Percentiles rank a stretch among this genome's conserved stretches.
Evolutionary conservation across 2,113 vertebrate genomes (phyloP).

Genomic region (Speoplatyrhinus poulsoni): DNA sequence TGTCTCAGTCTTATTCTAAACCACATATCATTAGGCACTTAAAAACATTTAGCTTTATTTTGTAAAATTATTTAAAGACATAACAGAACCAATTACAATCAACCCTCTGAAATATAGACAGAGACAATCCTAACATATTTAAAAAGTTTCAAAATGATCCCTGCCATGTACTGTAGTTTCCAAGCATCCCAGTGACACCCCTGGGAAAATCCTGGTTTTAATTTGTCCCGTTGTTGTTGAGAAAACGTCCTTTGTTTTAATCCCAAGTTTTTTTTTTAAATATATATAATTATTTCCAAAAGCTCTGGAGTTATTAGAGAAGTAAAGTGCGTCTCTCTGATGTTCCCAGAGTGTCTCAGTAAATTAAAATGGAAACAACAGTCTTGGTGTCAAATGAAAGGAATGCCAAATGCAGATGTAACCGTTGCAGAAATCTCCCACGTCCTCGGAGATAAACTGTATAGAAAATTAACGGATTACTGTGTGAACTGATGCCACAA

Average conservation of each 20-base stretch:
- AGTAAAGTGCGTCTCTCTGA: constrained; percentile 59
- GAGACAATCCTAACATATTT: constrained; percentile 34
- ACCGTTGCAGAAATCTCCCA: constrained; percentile 24
- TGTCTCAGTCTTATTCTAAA: too few species aligned
- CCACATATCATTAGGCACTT: constrained; percentile 15
- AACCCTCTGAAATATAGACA: constrained; percentile 40
- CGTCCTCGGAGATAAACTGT: constrained; percentile 23
- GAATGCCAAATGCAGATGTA: constrained; percentile 63
- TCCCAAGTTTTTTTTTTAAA: constrained; percentile 57
- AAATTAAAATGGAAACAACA: constrained; percentile 66
- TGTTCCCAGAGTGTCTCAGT: constrained; percentile 64
- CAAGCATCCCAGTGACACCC: constrained; percentile 50
- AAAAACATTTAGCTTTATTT: constrained; percentile 62
- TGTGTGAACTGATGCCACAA: constrained; percentile 23
- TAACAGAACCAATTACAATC: constrained; percentile 54
- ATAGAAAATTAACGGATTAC: constrained; percentile 38
- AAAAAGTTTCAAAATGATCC: constrained; percentile 28
- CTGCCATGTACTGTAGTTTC: constrained; percentile 44
- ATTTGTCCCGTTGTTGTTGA: constrained; percentile 56
- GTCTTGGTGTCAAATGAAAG: constrained; percentile 52
- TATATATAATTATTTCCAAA: constrained; percentile 80
- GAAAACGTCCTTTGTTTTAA: constrained; percentile 68
- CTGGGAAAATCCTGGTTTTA: constrained; percentile 64
- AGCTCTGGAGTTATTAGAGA: constrained; percentile 66
- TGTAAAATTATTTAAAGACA: constrained; percentile 52